Percentiles rank a stretch among this genome's conserved stretches.
These are phyloP conservation scores for Rhyzopertha dominica DNA, from an alignment of 1,140 invertebrate species.

Conservation along the genomic window DNA sequence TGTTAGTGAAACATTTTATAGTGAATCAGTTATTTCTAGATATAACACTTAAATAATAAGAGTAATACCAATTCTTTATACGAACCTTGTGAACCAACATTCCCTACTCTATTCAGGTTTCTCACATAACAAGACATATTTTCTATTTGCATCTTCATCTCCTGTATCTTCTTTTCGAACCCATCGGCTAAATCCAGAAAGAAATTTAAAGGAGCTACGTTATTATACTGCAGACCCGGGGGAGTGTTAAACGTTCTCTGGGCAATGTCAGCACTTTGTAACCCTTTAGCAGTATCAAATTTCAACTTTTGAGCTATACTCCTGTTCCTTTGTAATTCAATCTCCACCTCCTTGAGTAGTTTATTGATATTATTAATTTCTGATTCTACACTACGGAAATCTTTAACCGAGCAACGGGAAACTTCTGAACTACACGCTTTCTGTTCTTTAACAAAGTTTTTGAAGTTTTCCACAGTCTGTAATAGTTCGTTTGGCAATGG, in stretches of 20 bases:
- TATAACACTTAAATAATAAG: too few relatives aligned
- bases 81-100: too few relatives aligned
- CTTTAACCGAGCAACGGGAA: slow-evolving; percentile 52
- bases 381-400: slow-evolving; percentile 37
- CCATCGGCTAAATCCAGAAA: slow-evolving; percentile 66
- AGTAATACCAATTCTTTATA: too few relatives aligned
- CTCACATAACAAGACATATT: slow-evolving; percentile 68
- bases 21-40: too few relatives aligned
- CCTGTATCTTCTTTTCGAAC: slow-evolving; percentile 67
- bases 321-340: slow-evolving; percentile 57
- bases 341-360: slow-evolving; percentile 50
- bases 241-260: slow-evolving; percentile 74
- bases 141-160: slow-evolving; percentile 67
- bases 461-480: slow-evolving; percentile 53
- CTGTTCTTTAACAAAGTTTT: slow-evolving; percentile 77
- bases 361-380: slow-evolving; percentile 41
- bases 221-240: slow-evolving; percentile 70
- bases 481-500: slow-evolving; percentile 63
- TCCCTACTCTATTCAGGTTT: too few relatives aligned
- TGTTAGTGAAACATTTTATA: too few relatives aligned
- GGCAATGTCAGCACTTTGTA: slow-evolving; percentile 72
- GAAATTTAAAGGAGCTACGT: slow-evolving; percentile 67
- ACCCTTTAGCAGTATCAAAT: slow-evolving; percentile 65
- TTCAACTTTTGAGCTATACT: slow-evolving; percentile 66
- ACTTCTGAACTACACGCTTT: slow-evolving; percentile 78